Percentiles rank a stretch among this genome's conserved stretches.
These are phyloP conservation scores for Rhyacophila brunnea DNA, from an alignment of 1,140 invertebrate genomes.

Conservation along the genomic window DNA sequence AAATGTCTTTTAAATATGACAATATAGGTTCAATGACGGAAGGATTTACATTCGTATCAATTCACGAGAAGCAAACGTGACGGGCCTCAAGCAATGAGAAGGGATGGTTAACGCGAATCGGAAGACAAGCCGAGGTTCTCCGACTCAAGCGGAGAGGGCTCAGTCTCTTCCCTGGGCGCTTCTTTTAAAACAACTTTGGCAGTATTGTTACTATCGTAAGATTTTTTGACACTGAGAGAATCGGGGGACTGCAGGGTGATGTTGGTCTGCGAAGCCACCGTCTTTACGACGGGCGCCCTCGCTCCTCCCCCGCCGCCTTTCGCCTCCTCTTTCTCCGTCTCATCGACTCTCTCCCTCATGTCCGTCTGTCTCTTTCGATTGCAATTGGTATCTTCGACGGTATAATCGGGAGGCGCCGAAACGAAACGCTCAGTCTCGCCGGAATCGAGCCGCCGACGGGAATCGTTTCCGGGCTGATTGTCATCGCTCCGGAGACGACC, in stretches of 20 bases:
- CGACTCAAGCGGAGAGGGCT: constrained; percentile 19
- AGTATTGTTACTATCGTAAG: constrained; percentile 30
- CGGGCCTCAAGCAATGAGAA: too few relatives aligned
- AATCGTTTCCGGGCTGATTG: background rate
- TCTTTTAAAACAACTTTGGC: constrained; percentile 27
- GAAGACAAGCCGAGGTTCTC: constrained; percentile 24
- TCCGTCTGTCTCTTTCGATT: too few relatives aligned
- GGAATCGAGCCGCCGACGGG: background rate
- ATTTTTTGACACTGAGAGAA: constrained; percentile 37
- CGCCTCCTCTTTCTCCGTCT: background rate
- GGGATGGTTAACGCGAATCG: background rate
- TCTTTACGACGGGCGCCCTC: constrained; percentile 34
- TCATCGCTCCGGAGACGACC: background rate
- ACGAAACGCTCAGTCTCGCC: too few relatives aligned
- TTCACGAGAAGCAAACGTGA: too few relatives aligned
- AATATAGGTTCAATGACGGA: too few relatives aligned
- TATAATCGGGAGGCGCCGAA: too few relatives aligned
- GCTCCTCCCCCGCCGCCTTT: background rate
- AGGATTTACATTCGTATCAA: too few relatives aligned
- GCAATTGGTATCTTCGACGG: too few relatives aligned
- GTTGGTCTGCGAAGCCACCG: constrained; percentile 47
- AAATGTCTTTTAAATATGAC: too few relatives aligned
- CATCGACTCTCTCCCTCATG: background rate
- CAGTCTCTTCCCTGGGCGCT: constrained; percentile 1
- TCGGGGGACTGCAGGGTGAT: constrained; percentile 49